Evolutionary conservation across 2,113 vertebrate species (phyloP).

Genomic region (Agapornis roseicollis): DNA sequence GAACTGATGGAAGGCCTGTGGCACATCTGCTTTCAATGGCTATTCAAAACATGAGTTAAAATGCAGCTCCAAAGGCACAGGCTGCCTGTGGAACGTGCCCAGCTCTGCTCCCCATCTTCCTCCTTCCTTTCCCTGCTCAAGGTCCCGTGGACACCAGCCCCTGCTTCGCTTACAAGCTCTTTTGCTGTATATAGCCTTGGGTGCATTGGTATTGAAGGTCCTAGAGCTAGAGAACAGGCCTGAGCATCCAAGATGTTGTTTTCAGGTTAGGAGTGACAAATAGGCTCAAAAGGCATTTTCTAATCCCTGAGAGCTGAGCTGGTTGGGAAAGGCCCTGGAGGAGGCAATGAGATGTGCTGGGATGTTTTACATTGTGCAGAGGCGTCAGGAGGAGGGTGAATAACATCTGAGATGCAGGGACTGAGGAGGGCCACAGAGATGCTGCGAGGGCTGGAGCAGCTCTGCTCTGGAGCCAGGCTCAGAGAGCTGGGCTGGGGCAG

Average conservation of each 20-base stretch:
- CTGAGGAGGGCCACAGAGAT: not conserved
- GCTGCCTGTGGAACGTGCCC: not conserved
- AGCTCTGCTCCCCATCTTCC: too few species aligned
- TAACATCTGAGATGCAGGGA: not conserved
- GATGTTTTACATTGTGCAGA: not conserved
- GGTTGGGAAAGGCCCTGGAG: not conserved
- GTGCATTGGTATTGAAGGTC: not conserved
- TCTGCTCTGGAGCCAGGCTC: not conserved
- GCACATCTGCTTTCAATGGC: too few species aligned
- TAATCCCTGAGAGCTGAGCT: not conserved
- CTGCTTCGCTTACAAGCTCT: not conserved
- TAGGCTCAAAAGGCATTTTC: not conserved
- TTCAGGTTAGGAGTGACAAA: not conserved
- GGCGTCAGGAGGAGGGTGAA: not conserved
- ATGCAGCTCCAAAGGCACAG: not conserved
- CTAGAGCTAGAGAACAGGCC: not conserved
- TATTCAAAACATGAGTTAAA: not conserved
- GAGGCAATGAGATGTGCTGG: not conserved
- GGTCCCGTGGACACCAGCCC: not conserved
- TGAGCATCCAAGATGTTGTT: not conserved
- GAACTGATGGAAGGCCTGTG: not conserved
- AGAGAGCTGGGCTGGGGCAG: not conserved
- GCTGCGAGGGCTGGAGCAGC: not conserved
- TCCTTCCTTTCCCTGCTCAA: not conserved
- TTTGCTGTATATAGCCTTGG: fast-evolving